Percentiles rank a stretch among this genome's conserved stretches.
phyloP scores from a whole-genome alignment of 2,113 vertebrate genomes.

The Pterocles orientalis region DNA sequence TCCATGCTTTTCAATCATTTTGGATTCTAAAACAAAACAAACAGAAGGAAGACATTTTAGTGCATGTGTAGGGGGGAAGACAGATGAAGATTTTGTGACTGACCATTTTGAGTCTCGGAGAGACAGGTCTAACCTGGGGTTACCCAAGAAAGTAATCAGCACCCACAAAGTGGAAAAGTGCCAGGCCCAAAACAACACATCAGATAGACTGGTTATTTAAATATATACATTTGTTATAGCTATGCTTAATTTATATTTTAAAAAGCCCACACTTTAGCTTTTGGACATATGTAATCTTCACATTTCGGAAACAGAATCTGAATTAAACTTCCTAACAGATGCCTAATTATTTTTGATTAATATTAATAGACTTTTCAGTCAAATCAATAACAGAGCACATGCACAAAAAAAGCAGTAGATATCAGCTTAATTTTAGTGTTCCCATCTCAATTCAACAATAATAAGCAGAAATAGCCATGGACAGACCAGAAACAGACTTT shows the following conservation, averaged over 20 bases:
- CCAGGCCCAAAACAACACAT: neutral
- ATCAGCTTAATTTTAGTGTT: neutral
- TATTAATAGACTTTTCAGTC: neutral
- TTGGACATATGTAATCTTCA: neutral
- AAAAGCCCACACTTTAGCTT: neutral
- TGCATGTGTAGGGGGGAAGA: neutral
- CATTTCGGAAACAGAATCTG: neutral
- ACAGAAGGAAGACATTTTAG: conserved; percentile 39
- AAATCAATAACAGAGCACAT: neutral
- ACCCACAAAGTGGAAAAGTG: neutral
- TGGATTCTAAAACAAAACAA: conserved; percentile 87
- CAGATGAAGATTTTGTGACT: neutral
- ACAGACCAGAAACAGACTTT: neutral
- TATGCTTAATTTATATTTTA: neutral
- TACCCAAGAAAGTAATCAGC: neutral
- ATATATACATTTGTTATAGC: neutral
- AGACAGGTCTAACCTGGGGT: neutral
- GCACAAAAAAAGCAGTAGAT: neutral
- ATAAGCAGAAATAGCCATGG: neutral
- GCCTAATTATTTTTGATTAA: neutral
- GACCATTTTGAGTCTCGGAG: neutral
- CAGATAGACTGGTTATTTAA: neutral
- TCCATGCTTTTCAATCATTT: conserved; percentile 99
- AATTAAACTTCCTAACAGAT: neutral
- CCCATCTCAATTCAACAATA: neutral